Percentiles rank a stretch among this genome's conserved stretches.
These are phyloP conservation scores for Crypturellus undulatus DNA, from an alignment of 2,113 vertebrate genomes.

Conservation along the genomic window DNA sequence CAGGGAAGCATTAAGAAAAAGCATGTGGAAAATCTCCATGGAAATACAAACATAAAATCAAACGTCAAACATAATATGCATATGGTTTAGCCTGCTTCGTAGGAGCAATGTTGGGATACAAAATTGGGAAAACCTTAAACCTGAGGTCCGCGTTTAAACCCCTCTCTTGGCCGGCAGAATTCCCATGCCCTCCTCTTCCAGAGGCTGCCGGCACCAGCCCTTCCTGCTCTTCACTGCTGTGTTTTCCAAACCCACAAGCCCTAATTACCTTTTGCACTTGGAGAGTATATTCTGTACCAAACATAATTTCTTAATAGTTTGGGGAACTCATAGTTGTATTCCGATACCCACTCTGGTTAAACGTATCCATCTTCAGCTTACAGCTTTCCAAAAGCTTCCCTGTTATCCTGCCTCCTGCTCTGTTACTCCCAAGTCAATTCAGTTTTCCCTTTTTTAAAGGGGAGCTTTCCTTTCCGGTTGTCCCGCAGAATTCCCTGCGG, in stretches of 20 bases:
- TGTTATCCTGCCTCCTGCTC: neutral
- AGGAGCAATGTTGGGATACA: neutral
- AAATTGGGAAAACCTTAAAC: neutral
- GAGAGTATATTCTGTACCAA: no score
- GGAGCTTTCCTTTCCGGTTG: neutral
- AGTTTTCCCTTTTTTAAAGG: neutral
- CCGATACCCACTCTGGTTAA: neutral
- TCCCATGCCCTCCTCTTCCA: fast-evolving
- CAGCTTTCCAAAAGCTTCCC: neutral
- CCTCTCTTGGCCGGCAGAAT: neutral
- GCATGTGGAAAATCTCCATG: neutral
- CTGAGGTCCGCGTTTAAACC: neutral
- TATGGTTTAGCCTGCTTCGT: neutral
- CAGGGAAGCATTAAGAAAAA: neutral
- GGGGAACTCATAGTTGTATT: neutral
- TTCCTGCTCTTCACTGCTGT: neutral
- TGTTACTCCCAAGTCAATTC: neutral
- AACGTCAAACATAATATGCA: neutral
- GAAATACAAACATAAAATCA: neutral
- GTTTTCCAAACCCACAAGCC: neutral
- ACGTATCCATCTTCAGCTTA: neutral
- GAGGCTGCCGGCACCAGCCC: neutral
- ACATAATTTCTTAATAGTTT: neutral
- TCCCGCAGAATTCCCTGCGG: neutral
- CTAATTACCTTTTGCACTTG: no score